Base-by-base conservation (phyloP, 2,797 vertebrate genomes). In the Loriculus beryllinus region DNA sequence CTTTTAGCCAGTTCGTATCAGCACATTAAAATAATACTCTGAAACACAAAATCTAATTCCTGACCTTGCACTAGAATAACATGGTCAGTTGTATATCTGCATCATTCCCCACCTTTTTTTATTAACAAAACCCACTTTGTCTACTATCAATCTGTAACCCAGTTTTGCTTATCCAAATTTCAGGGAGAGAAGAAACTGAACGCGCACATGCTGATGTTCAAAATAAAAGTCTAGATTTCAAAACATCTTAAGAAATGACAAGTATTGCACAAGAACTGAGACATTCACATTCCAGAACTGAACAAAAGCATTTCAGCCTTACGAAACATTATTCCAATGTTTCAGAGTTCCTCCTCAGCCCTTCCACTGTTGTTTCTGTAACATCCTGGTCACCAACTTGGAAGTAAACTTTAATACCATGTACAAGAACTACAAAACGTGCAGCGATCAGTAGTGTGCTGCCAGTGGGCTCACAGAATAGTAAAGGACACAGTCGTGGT, bases 261-360 rank as follows among this genome's bases (percentile, higher is more conserved):
- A 85, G 35, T 60, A 88, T 96, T 97, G 75, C 88, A 89, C 78
- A 97, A 95, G 51, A 91, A 59, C 7, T 8, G 69, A 85, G 80
- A 59, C 69, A 0, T 85, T 91, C 89, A 65, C 89, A 83, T 92
- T 93, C 91, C 33, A 1, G 49, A 76, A 21, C 49, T 26, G 43
- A 92, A 93, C 18, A 89, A 59, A 83, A 91, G 62, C 31, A 2
- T 72, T 92, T 91, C 59, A 79, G 67, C 49, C 37, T 89, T 86
- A 93, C 37, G 65, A 94, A 93, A 90, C 5, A 0, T 72, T 65
- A 31, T 43, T 82, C 35, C 28, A 56, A 3, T 8, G 5, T 56
- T 40, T 82, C 47, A 56, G 37, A 29, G 20, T 37, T 65, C 86
- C 64, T 72, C 72, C 60, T 65, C 63, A 47, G 25, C 49, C 40